Evolutionary conservation across 2,113 vertebrate species (phyloP).

Genomic region (Thermophis baileyi): DNA sequence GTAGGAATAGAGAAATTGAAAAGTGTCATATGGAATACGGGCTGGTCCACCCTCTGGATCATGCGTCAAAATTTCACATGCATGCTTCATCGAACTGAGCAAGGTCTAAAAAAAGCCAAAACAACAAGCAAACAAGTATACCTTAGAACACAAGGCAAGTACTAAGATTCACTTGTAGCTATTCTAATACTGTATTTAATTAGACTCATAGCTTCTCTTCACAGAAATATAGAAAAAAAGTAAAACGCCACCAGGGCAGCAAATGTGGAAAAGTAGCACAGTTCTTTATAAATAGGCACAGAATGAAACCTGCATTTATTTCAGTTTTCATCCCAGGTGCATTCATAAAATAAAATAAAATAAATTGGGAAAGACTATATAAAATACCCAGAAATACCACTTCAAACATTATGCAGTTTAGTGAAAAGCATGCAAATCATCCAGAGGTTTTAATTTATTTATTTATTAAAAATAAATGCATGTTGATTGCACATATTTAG

Average conservation of each 20-base stretch:
- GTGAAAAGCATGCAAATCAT: background rate
- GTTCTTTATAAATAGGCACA: background rate
- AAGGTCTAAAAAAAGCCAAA: slow-evolving; percentile 65
- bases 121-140: background rate
- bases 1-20: slow-evolving; percentile 76
- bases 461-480: too few species aligned
- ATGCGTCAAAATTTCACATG: slow-evolving; percentile 81
- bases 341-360: background rate
- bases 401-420: background rate
- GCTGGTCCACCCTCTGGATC: slow-evolving; percentile 78
- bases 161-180: background rate
- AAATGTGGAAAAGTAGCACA: background rate
- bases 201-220: background rate
- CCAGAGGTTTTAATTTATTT: background rate
- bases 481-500: background rate
- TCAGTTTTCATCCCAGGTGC: background rate
- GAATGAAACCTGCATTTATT: background rate
- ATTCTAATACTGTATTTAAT: background rate
- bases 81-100: slow-evolving; percentile 70
- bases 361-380: background rate
- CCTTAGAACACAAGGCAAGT: background rate
- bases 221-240: background rate
- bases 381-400: background rate
- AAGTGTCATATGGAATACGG: slow-evolving; percentile 75
- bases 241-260: background rate